Evolutionary conservation across 2,888 invertebrate genomes (phyloP).

Genomic region (Gastrophysa polygoni): DNA sequence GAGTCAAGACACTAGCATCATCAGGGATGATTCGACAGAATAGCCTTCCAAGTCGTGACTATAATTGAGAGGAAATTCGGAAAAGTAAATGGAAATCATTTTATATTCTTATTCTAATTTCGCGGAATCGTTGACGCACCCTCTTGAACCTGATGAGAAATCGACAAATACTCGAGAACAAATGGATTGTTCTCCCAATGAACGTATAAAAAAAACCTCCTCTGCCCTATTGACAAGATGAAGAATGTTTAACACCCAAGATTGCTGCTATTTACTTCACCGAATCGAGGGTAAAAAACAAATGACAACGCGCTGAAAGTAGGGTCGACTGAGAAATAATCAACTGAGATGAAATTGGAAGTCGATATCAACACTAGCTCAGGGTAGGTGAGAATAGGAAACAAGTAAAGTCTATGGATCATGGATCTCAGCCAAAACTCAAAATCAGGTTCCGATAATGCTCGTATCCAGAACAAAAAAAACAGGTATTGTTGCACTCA

Average conservation of each 20-base stretch:
- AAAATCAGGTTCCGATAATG: too few relatives aligned
- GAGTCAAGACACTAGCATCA: too few relatives aligned
- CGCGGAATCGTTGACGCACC: background rate
- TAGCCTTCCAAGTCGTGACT: too few relatives aligned
- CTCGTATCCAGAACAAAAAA: too few relatives aligned
- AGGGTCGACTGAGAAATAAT: slow-evolving; percentile 39
- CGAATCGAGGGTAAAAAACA: slow-evolving; percentile 43
- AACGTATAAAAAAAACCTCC: slow-evolving; percentile 10
- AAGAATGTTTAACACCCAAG: slow-evolving; percentile 46
- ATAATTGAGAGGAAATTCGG: too few relatives aligned
- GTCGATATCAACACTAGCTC: slow-evolving; percentile 27
- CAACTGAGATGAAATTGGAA: slow-evolving; percentile 41
- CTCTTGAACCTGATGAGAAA: background rate
- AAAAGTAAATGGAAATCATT: too few relatives aligned
- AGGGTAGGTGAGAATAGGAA: too few relatives aligned
- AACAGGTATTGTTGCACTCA: too few relatives aligned
- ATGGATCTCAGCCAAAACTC: too few relatives aligned
- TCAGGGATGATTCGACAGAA: too few relatives aligned
- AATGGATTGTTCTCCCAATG: slow-evolving; percentile 9
- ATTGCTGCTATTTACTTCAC: slow-evolving; percentile 46
- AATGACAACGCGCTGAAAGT: slow-evolving; percentile 42
- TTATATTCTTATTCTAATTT: background rate
- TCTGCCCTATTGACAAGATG: slow-evolving; percentile 41
- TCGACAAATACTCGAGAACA: slow-evolving; percentile 1
- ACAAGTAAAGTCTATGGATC: too few relatives aligned